A percentile compares a stretch with the other conserved stretches of the same genome.
Conservation (phyloP, 1,140 invertebrate species). For the Xylocopa sonorina region DNA sequence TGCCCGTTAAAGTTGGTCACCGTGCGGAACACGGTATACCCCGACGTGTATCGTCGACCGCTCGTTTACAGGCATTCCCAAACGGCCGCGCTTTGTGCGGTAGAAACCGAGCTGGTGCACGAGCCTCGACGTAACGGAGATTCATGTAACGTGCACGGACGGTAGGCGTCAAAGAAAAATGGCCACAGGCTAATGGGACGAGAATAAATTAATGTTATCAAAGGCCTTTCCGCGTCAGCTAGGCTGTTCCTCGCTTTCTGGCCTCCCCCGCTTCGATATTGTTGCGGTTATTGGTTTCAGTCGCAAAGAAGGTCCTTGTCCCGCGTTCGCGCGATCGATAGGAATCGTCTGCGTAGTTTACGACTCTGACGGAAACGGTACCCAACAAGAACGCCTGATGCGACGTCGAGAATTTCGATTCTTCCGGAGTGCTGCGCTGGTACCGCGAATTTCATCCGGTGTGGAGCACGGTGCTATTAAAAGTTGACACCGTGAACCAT, state of each 20-base stretch:
- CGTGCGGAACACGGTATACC: slow-evolving; percentile 49
- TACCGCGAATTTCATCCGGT: too few relatives aligned
- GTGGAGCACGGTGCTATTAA: too few relatives aligned
- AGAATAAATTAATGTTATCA: slow-evolving; percentile 59
- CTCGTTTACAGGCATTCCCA: slow-evolving; percentile 64
- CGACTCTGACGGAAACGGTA: background rate
- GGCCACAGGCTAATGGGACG: slow-evolving; percentile 8
- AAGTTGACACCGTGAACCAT: too few relatives aligned
- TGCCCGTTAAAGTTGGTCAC: slow-evolving; percentile 59
- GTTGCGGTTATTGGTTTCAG: background rate
- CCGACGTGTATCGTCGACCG: slow-evolving; percentile 61
- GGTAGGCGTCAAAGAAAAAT: slow-evolving; percentile 41
- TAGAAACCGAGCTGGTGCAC: slow-evolving; percentile 26
- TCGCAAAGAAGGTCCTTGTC: background rate
- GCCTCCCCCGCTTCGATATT: background rate
- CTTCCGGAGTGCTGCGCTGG: too few relatives aligned
- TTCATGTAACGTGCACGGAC: slow-evolving; percentile 23
- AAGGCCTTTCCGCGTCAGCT: background rate
- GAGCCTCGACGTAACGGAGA: background rate
- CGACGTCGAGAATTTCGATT: background rate
- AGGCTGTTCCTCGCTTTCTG: background rate
- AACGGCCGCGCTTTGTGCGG: slow-evolving; percentile 54
- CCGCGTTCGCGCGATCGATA: too few relatives aligned
- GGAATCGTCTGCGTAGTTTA: background rate
- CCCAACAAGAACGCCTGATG: background rate